phyloP scores from a whole-genome alignment of 2,113 vertebrate genomes.

The Ploceus nigricollis region DNA sequence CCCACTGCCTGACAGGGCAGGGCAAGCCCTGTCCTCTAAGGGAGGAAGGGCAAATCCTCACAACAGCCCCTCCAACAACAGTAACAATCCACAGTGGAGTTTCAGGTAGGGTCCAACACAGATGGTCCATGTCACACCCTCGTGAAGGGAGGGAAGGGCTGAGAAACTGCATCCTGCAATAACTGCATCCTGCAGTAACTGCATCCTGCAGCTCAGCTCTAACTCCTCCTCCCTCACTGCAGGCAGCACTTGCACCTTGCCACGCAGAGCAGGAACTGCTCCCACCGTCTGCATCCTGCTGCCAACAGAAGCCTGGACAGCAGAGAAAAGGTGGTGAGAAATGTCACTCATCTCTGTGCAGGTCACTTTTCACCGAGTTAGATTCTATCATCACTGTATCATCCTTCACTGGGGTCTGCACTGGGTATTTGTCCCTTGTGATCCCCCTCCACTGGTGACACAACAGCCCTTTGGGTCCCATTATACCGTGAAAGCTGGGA shows the following conservation, averaged over 20 bases:
- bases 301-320: not conserved
- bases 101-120: not conserved
- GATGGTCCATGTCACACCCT: not conserved
- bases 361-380: not conserved
- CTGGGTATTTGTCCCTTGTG: not conserved
- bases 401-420: not conserved
- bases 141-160: not conserved
- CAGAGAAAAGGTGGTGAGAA: not conserved
- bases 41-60: not conserved
- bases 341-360: not conserved
- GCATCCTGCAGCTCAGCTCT: not conserved
- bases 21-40: not conserved
- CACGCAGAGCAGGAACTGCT: not conserved
- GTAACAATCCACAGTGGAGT: not conserved
- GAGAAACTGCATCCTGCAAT: not conserved
- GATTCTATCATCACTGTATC: not conserved
- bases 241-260: not conserved
- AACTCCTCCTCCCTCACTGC: not conserved
- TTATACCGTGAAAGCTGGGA: accelerated
- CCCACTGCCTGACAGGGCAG: not conserved
- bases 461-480: not conserved
- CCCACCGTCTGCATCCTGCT: not conserved
- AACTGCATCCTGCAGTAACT: not conserved
- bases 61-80: not conserved
- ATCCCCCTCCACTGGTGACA: not conserved